Conservation (phyloP, 2,888 invertebrate genomes). For the Scrobipalpa atriplicella region DNA sequence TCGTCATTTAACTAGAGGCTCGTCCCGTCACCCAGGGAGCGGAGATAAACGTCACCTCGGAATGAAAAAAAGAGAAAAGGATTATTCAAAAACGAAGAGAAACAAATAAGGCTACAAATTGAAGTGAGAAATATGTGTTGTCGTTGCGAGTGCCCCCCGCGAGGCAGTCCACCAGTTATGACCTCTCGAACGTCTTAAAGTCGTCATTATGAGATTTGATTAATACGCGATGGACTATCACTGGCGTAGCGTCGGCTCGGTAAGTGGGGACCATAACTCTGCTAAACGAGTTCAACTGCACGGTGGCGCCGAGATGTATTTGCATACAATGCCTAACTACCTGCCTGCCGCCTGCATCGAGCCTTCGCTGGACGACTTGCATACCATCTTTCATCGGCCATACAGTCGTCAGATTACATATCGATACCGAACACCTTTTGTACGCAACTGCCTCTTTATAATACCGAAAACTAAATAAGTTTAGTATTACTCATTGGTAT, state of each 20-base stretch:
- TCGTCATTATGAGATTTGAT: slow-evolving; percentile 69
- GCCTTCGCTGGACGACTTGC: slow-evolving; percentile 16
- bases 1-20: slow-evolving; percentile 70
- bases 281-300: slow-evolving; percentile 66
- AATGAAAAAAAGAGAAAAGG: slow-evolving; percentile 73
- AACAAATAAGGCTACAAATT: slow-evolving; percentile 74
- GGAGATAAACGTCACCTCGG: slow-evolving; percentile 78
- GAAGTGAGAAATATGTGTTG: slow-evolving; percentile 77
- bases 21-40: slow-evolving; percentile 71
- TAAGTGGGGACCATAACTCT: slow-evolving; percentile 62
- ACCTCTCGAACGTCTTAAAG: slow-evolving; percentile 43
- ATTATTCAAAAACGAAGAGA: slow-evolving; percentile 72
- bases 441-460: background rate
- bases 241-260: slow-evolving; percentile 60
- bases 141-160: slow-evolving; percentile 69
- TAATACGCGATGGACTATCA: slow-evolving; percentile 64
- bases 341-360: slow-evolving; percentile 19
- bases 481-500: background rate
- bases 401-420: slow-evolving; percentile 13
- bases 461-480: background rate
- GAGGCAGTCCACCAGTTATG: slow-evolving; percentile 49
- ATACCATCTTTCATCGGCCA: slow-evolving; percentile 23
- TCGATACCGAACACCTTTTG: slow-evolving; percentile 10
- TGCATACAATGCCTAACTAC: slow-evolving; percentile 68
- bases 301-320: slow-evolving; percentile 60